Conservation (phyloP, 2,797 vertebrate genomes). For the Arnoldichthys spilopterus region DNA sequence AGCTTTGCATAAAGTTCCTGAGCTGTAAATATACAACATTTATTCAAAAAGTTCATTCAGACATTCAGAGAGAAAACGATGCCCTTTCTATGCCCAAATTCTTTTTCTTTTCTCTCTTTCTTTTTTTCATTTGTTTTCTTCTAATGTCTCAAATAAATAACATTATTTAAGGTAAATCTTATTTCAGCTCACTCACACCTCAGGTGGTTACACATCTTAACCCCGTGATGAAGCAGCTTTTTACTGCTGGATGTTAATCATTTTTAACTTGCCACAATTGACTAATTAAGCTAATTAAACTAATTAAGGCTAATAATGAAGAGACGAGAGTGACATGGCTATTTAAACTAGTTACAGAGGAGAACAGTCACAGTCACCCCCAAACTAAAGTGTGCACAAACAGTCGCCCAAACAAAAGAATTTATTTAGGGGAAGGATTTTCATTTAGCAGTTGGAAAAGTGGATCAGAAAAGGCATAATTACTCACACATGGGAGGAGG, state of each 20-base stretch:
- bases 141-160: neutral
- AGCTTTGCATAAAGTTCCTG: neutral
- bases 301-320: conserved; percentile 64
- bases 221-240: conserved; percentile 61
- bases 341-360: conserved; percentile 60
- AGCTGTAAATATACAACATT: neutral
- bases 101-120: too few relatives aligned
- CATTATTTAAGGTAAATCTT: conserved; percentile 15
- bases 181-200: conserved; percentile 50
- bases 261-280: conserved; percentile 68
- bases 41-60: conserved; percentile 3
- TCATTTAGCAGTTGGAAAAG: conserved; percentile 69
- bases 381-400: conserved; percentile 47
- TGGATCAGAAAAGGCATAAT: conserved; percentile 69
- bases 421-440: conserved; percentile 68
- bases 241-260: conserved; percentile 69
- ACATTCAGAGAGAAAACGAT: neutral
- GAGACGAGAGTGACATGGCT: conserved; percentile 64
- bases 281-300: conserved; percentile 63
- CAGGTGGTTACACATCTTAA: conserved; percentile 47
- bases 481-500: conserved; percentile 52
- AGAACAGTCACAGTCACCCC: conserved; percentile 35
- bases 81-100: neutral
- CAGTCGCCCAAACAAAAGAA: conserved; percentile 70
- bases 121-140: too few relatives aligned